Base-by-base conservation (phyloP, 2,797 vertebrate species). In the Adelosebastes latens region DNA sequence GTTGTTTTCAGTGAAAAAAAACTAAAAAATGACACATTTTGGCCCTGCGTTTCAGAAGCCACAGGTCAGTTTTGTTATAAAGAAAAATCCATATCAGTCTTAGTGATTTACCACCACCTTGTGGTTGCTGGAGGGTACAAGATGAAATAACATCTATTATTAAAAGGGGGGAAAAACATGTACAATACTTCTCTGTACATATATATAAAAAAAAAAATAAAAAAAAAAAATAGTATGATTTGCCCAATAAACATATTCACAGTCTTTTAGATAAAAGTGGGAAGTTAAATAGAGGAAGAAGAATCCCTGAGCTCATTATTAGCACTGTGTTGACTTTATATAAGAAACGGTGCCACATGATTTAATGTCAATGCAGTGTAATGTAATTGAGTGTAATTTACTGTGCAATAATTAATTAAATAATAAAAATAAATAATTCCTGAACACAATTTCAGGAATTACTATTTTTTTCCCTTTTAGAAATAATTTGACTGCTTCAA, bases 81-180 rank as follows among this genome's bases (percentile, higher is more conserved):
- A 66, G 14, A 20, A 63, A 61, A 14, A 18, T 32, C 12, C 4
- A 81, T 25, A 55, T 79, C 36, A 63, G 31, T 70, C 2, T 58
- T 36, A 83, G 68, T 84, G 58, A 59, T 81, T 89, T 91, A 92
- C 80, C 78, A 58, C 94, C 94, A 94, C 84, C 93, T 87, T 90
- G 92, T 94, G 94, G 93, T 63, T 46, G 53, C 14, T 68, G 1
- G 4, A 49, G 39, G 69, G 13, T 25, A 79, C 4, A 34, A 3
- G 2, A 12, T 13, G 2, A 29, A 10, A 58, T 64, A 2, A 29
- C 3, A 25, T 65, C 1, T 31, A 16, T 49, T 2, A 77, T 20
- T 29, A 16, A 52, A 72, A 74, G 1, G 9, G 36, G 24, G 12
- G 18, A 14, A 6, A 60, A 4, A 1, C 52, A 22, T 5, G 11